A percentile compares a stretch with the other conserved stretches of the same genome.
phyloP scores from a whole-genome alignment of 2,888 invertebrate genomes.

The Sceliomorpha sp. region DNA sequence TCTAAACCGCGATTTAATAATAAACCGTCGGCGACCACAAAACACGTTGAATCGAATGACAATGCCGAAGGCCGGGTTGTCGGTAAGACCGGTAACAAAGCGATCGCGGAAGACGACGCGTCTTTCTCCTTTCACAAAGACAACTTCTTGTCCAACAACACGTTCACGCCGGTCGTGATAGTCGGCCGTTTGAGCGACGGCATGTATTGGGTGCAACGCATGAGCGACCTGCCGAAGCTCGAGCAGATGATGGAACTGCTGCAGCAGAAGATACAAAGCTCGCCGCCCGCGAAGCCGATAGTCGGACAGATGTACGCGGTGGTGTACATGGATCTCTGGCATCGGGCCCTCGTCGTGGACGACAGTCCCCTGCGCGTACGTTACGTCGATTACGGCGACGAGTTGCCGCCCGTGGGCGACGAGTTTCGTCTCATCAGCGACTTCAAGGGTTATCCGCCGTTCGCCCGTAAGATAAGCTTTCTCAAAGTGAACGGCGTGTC shows the following conservation, averaged over 20 bases:
- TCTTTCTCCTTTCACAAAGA: conserved; percentile 30
- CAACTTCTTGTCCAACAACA: conserved; percentile 55
- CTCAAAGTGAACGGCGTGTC: conserved; percentile 3
- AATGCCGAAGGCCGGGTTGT: neutral
- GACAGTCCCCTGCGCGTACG: conserved; percentile 59
- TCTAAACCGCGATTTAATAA: too few relatives aligned
- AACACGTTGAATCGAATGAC: neutral
- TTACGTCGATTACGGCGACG: conserved; percentile 66
- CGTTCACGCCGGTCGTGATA: conserved; percentile 60
- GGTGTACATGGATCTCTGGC: conserved; percentile 60
- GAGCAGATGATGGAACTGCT: conserved; percentile 55
- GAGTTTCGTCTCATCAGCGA: conserved; percentile 53
- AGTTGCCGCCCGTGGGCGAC: conserved; percentile 25
- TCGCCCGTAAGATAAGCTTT: conserved; percentile 31
- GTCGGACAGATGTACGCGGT: conserved; percentile 60
- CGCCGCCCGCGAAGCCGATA: conserved; percentile 33
- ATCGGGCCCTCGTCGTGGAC: conserved; percentile 60
- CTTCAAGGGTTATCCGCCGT: conserved; percentile 29
- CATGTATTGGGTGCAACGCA: conserved; percentile 64
- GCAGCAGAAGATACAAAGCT: conserved; percentile 14
- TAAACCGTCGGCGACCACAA: neutral
- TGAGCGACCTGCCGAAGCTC: conserved; percentile 40
- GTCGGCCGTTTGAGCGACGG: conserved; percentile 16
- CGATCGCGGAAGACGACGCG: conserved; percentile 4
- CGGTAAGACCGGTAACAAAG: neutral